Percentiles rank a stretch among this genome's conserved stretches.
Conservation (phyloP, 2,888 invertebrate species). For the Microchrysa polita region DNA sequence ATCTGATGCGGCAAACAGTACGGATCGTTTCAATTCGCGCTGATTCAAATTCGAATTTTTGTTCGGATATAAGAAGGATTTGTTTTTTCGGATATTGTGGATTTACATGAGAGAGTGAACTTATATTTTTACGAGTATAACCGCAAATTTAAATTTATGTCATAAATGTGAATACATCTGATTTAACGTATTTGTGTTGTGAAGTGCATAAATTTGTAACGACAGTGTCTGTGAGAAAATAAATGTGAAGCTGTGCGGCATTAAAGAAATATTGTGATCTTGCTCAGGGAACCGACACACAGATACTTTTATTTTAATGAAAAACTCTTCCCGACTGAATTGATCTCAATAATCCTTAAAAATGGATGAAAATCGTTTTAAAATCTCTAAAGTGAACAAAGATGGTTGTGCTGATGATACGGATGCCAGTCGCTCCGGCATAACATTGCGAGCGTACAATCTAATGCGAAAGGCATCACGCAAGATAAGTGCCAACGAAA, state of each 20-base stretch:
- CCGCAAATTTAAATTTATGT: too few species aligned
- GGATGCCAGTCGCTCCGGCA: constrained; percentile 39
- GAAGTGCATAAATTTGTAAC: too few species aligned
- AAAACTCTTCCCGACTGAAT: too few species aligned
- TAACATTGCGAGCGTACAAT: constrained; percentile 43
- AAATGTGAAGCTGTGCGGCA: background rate
- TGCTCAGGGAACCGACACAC: too few species aligned
- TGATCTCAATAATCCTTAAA: background rate
- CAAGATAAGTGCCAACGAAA: constrained; percentile 52
- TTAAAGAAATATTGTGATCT: too few species aligned
- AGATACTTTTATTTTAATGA: too few species aligned
- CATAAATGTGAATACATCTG: too few species aligned
- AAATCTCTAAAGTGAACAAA: constrained; percentile 46
- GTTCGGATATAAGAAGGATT: too few species aligned
- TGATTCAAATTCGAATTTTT: background rate
- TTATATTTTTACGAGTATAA: too few species aligned
- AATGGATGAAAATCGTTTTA: constrained; percentile 46
- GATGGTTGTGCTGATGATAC: constrained; percentile 13
- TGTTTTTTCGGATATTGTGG: too few species aligned
- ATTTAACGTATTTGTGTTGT: too few species aligned
- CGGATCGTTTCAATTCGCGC: background rate
- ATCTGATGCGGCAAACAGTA: background rate
- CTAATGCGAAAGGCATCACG: constrained; percentile 51
- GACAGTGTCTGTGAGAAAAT: background rate
- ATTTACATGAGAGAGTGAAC: too few species aligned